Base-by-base conservation (phyloP, 2,113 vertebrate genomes). In the Tyrannus savana region DNA sequence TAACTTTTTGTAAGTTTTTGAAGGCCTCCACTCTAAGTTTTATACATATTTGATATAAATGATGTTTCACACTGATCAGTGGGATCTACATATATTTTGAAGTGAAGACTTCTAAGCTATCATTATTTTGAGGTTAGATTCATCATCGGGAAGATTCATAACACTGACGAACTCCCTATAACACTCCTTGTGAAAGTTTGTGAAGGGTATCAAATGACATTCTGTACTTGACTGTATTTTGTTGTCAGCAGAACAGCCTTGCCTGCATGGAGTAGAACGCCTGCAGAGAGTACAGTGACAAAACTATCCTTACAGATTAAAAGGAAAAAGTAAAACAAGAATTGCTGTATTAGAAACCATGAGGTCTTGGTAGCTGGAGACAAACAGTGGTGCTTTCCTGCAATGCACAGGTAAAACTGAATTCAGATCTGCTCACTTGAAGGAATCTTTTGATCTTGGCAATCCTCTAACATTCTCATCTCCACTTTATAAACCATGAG, bases 361-460 rank as follows among this genome's bases (percentile, higher is more conserved):
- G 7, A 77, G 19, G 21, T 37, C 41, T 66, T 39, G 30, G 31
- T 13, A 75, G 47, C 31, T 75, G 62, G 37, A 67, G 28, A 71
- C 3, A 24, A 46, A 46, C 25, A 41, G 39, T 3, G 67, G 22
- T 7, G 42, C 31, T 83, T 74, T 90, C 42, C 46, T 60, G 49
- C 12, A 2, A 1, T 39, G 50, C 0, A 0, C 12, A 77, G n/a
- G 44, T 24, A 55, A 84, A 80, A 24, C 14, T 21, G 3, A 90
- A 67, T 59, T 90, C 67, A 79, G 22, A 50, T 55, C 42, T 50
- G 25, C 42, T 66, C 74, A 69, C 39, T 0, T 19, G 62, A 95
- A 91, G 42, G 46, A 56, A 62, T 77, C 49, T 59, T 85, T 55
- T 79, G 19, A 67, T 72, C 64, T 52, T 50, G 25, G 19, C 33